Base-by-base conservation (phyloP, 2,888 invertebrate species). In the Caenorhabditis wallacei region DNA sequence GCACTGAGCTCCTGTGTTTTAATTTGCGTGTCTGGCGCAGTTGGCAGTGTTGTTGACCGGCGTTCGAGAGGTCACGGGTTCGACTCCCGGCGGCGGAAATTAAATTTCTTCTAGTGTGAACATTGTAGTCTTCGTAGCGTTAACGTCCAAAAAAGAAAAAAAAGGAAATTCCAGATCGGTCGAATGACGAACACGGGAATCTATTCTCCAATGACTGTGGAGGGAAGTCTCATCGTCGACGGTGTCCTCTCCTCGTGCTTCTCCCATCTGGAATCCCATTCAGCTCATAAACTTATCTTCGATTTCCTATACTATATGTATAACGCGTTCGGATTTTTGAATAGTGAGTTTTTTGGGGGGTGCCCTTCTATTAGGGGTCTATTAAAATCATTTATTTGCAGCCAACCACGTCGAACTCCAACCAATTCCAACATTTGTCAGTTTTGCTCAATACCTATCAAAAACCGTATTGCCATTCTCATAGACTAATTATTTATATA, bases 131-230 rank as follows among this genome's bases (percentile, higher is more conserved):
- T n/a, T n/a, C n/a, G n/a, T n/a, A n/a, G n/a, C n/a, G n/a, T n/a
- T n/a, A n/a, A n/a, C n/a, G n/a, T n/a, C n/a, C n/a, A n/a, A n/a
- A n/a, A n/a, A n/a, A n/a, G n/a, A n/a, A n/a, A n/a, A n/a, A n/a
- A n/a, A n/a, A n/a, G n/a, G n/a, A n/a, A n/a, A 48, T 66, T 81
- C n/a, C 75, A 89, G 90, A 81, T 90, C 18, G 88, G 89, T 18
- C 80, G 90, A n/a, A 86, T 79, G 37, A 82, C 83, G 20, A 88
- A 88, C 18, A 84, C 54, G 24, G 91, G 91, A 68, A 91, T 91
- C 84, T 91, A 91, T 76, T 89, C 90, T 46, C 91, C 91, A 20
- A 91, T 91, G 89, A 91, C 91, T 3, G 90, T 91, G 3, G 91
- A 91, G 64, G 91, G 91, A 13, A 76, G 89, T 20, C 59, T 91